Evolutionary conservation across 2,113 vertebrate species (phyloP).

Genomic region (Epinephelus fuscoguttatus): DNA sequence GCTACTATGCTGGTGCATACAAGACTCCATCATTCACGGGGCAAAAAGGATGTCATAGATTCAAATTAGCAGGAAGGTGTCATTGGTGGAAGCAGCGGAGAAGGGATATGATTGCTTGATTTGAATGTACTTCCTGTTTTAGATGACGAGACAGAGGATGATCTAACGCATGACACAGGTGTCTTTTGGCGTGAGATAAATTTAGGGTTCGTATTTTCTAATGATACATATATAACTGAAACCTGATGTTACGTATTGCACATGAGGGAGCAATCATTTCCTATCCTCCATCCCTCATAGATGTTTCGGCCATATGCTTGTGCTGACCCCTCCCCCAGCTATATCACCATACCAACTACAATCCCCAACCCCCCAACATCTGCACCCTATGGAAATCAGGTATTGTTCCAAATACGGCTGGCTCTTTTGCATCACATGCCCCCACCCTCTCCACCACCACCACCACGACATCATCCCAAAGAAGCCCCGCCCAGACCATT

Average conservation of each 20-base stretch:
- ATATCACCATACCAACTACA: conserved; percentile 52
- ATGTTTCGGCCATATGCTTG: conserved; percentile 55
- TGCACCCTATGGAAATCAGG: conserved; percentile 76
- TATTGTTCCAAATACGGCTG: conserved; percentile 75
- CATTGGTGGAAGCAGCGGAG: conserved; percentile 38
- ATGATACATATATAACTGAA: conserved; percentile 3
- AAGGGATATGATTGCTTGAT: conserved; percentile 54
- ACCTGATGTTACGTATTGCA: conserved; percentile 1
- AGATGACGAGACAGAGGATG: conserved; percentile 16
- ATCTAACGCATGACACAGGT: conserved; percentile 36
- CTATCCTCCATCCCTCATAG: conserved; percentile 10
- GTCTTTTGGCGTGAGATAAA: conserved; percentile 12
- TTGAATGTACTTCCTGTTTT: conserved; percentile 53
- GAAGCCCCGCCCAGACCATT: conserved; percentile 79
- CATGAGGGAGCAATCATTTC: conserved; percentile 34
- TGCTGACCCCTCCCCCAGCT: conserved; percentile 67
- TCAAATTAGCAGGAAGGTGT: conserved; percentile 66
- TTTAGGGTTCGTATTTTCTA: conserved; percentile 1
- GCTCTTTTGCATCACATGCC: conserved; percentile 57
- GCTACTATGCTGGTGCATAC: conserved; percentile 37
- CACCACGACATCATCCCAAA: conserved; percentile 24
- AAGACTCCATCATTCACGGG: conserved; percentile 57
- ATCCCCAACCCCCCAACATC: conserved; percentile 61
- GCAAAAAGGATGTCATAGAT: conserved; percentile 63
- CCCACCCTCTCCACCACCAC: conserved; percentile 19